Evolutionary conservation across 1,140 invertebrate genomes (phyloP).

Genomic region (Chrysopa pallens): DNA sequence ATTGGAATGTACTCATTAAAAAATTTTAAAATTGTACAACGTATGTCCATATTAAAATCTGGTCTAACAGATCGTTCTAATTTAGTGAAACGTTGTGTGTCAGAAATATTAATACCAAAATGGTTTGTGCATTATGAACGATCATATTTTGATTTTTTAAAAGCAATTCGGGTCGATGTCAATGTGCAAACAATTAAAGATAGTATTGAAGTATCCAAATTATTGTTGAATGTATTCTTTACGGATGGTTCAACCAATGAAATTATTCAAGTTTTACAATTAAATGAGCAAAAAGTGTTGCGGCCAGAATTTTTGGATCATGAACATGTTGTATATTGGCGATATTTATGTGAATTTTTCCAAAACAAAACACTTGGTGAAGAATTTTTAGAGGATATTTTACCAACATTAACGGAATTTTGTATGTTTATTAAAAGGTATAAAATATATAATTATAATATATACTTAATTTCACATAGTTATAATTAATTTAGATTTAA

Average conservation of each 20-base stretch:
- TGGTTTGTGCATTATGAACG: slow-evolving; percentile 41
- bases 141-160: slow-evolving; percentile 34
- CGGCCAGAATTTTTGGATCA: slow-evolving; percentile 13
- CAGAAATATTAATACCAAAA: slow-evolving; percentile 29
- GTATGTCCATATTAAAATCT: slow-evolving; percentile 36
- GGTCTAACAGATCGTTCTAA: slow-evolving; percentile 44
- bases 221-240: slow-evolving; percentile 25
- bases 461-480: no score
- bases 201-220: slow-evolving; percentile 15
- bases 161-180: slow-evolving; percentile 38
- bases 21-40: slow-evolving; percentile 44
- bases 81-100: slow-evolving; percentile 23
- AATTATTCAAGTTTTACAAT: background rate
- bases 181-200: slow-evolving; percentile 18
- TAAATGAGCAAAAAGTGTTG: background rate
- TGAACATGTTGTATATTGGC: slow-evolving; percentile 42
- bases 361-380: slow-evolving; percentile 10
- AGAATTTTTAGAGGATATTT: slow-evolving; percentile 22
- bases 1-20: slow-evolving; percentile 47
- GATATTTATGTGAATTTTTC: slow-evolving; percentile 28
- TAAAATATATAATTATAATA: no score
- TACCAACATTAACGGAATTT: slow-evolving; percentile 30
- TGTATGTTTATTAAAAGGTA: slow-evolving; percentile 26
- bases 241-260: slow-evolving; percentile 11
- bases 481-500: no score